Evolutionary conservation across 53 echinoderm and acorn worm species (phyloP), one percentile per base, ranked within the genome.

Genomic region (Arbacia lixula): DNA sequence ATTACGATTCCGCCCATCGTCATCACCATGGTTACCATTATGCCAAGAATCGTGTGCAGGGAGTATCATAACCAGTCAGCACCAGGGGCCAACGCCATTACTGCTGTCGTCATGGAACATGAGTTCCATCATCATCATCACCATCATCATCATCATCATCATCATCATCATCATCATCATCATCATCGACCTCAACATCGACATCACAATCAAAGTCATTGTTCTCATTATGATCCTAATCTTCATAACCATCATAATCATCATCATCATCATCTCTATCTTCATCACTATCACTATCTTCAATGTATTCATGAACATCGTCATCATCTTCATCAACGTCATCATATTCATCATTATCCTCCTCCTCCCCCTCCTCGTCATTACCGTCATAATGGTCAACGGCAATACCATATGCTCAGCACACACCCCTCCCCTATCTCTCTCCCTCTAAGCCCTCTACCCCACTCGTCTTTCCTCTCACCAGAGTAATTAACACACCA

Each of bases 111-210:
- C n/a, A n/a, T n/a, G n/a, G n/a, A n/a, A n/a, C n/a, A n/a, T n/a
- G n/a, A n/a, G n/a, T n/a, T n/a, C n/a, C 55, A 54, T 54, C 76
- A 53, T 21, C 76, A 53, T 53, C 76, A 76, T 54, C 76, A 32
- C 3, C 65, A 82, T 64, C 46, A 82, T 63, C 64, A 64, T 41
- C 81, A 37, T 40, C 39, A 42, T 12, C 69, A 41, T 40, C 28
- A 40, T 40, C 42, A 49, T 21, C 42, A 81, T 29, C 63, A 60
- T 35, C 30, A 83, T 66, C 32, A 49, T 66, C 67, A 46, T 66
- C 6, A 27, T 66, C 67, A 46, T 66, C 51, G 8, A 31, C 52
- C n/a, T 37, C 60, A 60, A 25, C 40, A 60, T 79, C 37, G 38
- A 25, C 40, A 36, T 79, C 60, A 4, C 20, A 5, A 56, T 19